These are phyloP conservation scores for Zosterops lateralis DNA, from an alignment of 2,113 vertebrate species.

Conservation along the genomic window DNA sequence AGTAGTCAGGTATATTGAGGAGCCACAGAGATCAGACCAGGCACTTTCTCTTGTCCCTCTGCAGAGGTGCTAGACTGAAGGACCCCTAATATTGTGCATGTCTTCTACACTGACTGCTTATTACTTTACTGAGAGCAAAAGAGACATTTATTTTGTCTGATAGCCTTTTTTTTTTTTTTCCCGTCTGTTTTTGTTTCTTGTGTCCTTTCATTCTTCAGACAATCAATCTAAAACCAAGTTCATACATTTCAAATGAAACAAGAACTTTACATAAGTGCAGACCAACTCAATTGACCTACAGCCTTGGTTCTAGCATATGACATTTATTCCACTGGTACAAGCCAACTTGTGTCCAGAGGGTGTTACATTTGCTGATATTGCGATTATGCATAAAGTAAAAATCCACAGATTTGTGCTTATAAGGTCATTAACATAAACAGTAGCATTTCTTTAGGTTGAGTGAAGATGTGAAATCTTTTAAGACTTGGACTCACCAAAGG, in stretches of 20 bases:
- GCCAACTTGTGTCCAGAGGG: neutral
- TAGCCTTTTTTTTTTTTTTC: neutral
- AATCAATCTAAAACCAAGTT: neutral
- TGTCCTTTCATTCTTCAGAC: neutral
- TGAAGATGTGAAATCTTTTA: neutral
- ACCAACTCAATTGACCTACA: neutral
- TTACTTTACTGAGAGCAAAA: neutral
- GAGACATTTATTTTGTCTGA: neutral
- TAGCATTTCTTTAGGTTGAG: neutral
- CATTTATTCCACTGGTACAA: neutral
- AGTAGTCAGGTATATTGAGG: neutral
- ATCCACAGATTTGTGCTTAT: neutral
- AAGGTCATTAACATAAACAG: neutral
- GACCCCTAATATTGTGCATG: neutral
- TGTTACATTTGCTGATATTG: neutral
- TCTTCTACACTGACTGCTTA: neutral
- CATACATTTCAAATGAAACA: neutral
- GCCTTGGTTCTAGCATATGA: neutral
- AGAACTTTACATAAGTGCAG: neutral
- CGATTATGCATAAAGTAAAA: accelerated
- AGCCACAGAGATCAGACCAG: neutral
- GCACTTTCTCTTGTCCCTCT: neutral
- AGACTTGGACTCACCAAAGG: neutral
- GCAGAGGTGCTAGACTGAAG: neutral
- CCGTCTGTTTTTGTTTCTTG: neutral